Percentiles rank a stretch among this genome's conserved stretches.
phyloP scores from a whole-genome alignment of 1,140 invertebrate species.

The Leucophenga varia region DNA sequence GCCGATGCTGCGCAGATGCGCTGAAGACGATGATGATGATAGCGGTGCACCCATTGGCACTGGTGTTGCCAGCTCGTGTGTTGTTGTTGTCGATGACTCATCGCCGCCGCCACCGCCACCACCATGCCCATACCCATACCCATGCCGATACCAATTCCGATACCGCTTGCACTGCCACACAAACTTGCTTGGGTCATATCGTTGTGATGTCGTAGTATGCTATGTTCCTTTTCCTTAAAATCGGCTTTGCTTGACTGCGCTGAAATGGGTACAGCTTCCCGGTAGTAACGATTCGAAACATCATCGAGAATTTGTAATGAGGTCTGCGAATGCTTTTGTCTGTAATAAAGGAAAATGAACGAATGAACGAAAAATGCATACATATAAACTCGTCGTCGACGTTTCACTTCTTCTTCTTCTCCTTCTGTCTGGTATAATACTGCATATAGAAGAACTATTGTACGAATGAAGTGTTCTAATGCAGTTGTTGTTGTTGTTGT shows the following conservation, averaged over 20 bases:
- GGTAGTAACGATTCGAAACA: slow-evolving; percentile 49
- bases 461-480: too few relatives aligned
- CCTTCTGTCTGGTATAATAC: too few relatives aligned
- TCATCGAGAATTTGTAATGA: slow-evolving; percentile 54
- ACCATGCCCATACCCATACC: too few relatives aligned
- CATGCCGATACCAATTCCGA: background rate
- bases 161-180: slow-evolving; percentile 11
- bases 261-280: slow-evolving; percentile 43
- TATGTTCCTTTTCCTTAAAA: slow-evolving; percentile 50
- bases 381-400: too few relatives aligned
- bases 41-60: slow-evolving; percentile 8
- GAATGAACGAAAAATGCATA: too few relatives aligned
- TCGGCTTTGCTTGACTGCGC: slow-evolving; percentile 37
- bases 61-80: slow-evolving; percentile 36
- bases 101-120: slow-evolving; percentile 27
- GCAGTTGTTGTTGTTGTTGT: too few relatives aligned
- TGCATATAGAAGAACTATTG: too few relatives aligned
- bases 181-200: slow-evolving; percentile 44
- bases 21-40: background rate
- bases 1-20: slow-evolving; percentile 28
- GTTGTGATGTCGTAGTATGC: slow-evolving; percentile 41
- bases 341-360: slow-evolving; percentile 8
- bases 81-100: slow-evolving; percentile 40
- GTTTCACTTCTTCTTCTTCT: too few relatives aligned
- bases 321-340: slow-evolving; percentile 51